Base-by-base conservation (phyloP, 2,797 vertebrate species). In the Pseudomugil tenellus region DNA sequence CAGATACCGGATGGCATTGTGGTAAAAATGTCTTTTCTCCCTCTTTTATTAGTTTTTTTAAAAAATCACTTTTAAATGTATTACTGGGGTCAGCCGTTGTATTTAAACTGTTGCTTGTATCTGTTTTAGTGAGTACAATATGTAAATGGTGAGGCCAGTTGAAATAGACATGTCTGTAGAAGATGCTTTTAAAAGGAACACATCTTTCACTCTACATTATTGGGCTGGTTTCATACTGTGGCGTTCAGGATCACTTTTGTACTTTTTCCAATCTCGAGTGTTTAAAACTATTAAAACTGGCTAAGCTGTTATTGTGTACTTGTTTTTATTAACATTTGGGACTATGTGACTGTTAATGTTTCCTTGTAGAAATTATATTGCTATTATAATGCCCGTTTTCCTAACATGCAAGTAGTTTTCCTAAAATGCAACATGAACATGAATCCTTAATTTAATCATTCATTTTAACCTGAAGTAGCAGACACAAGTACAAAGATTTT, bases 281-380 rank as follows among this genome's bases (percentile, higher is more conserved):
- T 97, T 98, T 96, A 96, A 96, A 96, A 96, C 93, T 95, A 94
- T 93, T 94, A 94, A 93, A 99, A 92, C 88, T 94, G 92, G 81
- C 92, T 92, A 94, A 95, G 96, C 92, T 75, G 68, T 85, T 81
- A n/a, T 0, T 57, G 64, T 67, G 49, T 78, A 6, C 55, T 63
- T 81, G 29, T 75, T 83, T 66, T 68, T 67, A 41, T 79, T 84
- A 7, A 32, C 29, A 29, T 29, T 29, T 29, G 6, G 29, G 29
- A n/a, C n/a, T n/a, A n/a, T n/a, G n/a, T n/a, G n/a, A n/a, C n/a
- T n/a, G n/a, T n/a, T n/a, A n/a, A n/a, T n/a, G n/a, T n/a, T n/a
- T n/a, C n/a, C n/a, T n/a, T n/a, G n/a, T n/a, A n/a, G n/a, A n/a
- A n/a, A n/a, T n/a, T n/a, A n/a, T n/a, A n/a, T n/a, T n/a, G n/a